phyloP scores from a whole-genome alignment of 2,888 invertebrate species.

The Leucophenga montana region DNA sequence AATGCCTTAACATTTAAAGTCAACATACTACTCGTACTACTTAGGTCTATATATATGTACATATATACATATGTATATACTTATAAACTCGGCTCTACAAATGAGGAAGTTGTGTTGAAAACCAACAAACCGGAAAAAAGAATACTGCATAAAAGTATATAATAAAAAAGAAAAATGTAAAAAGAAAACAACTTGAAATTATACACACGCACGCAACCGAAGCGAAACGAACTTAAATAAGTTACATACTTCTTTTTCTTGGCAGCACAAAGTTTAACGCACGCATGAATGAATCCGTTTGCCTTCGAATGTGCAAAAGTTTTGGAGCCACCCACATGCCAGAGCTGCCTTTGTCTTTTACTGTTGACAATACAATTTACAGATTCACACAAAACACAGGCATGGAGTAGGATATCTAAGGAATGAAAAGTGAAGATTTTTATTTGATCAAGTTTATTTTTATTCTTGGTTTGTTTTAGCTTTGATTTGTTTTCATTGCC shows the following conservation, averaged over 20 bases:
- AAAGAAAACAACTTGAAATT: constrained; percentile 4
- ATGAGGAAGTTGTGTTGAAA: constrained; percentile 14
- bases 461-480: not conserved
- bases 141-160: not conserved
- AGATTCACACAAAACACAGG: not conserved
- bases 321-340: constrained; percentile 3
- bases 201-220: constrained; percentile 13
- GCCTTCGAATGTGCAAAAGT: not conserved
- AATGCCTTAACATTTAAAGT: constrained; percentile 8
- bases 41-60: no score
- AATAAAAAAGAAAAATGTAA: not conserved
- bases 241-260: constrained; percentile 11
- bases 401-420: not conserved
- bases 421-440: not conserved
- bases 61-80: not conserved
- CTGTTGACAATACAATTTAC: constrained; percentile 25
- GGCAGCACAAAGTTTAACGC: constrained; percentile 4
- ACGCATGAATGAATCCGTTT: constrained; percentile 9
- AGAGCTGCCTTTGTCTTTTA: not conserved
- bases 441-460: constrained; percentile 10
- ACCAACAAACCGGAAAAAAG: constrained; percentile 18
- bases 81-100: no score
- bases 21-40: no score
- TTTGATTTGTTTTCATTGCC: not conserved
- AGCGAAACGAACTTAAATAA: constrained; percentile 13